Evolutionary conservation across 2,797 vertebrate genomes (phyloP).

Genomic region (Halcyon leucocephala): DNA sequence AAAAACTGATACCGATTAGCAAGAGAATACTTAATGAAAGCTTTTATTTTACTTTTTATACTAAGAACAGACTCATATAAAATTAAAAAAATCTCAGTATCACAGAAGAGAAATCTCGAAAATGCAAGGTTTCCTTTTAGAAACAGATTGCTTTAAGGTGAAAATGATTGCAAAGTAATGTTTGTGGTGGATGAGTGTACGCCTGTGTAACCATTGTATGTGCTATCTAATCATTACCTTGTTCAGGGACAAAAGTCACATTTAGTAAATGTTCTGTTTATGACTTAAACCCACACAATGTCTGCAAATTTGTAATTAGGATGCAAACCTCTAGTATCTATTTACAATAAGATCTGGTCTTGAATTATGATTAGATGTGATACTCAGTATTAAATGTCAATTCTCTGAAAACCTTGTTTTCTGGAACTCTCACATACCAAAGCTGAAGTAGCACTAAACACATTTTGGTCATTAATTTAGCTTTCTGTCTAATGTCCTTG

Average conservation of each 20-base stretch:
- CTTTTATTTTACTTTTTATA: background rate
- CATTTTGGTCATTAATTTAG: slow-evolving; percentile 38
- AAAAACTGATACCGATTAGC: background rate
- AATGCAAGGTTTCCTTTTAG: background rate
- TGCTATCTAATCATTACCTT: slow-evolving; percentile 4
- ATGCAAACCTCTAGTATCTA: slow-evolving; percentile 52
- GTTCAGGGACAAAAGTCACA: slow-evolving; percentile 54
- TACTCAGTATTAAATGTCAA: slow-evolving; percentile 31
- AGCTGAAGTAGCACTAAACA: slow-evolving; percentile 40
- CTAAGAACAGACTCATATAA: background rate
- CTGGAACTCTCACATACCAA: slow-evolving; percentile 24
- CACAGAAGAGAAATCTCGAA: background rate
- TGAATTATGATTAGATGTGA: slow-evolving; percentile 50
- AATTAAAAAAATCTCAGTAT: background rate
- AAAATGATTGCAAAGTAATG: background rate
- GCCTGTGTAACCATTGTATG: background rate
- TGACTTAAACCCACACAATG: slow-evolving; percentile 40
- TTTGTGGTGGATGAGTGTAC: background rate
- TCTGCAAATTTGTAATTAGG: slow-evolving; percentile 65
- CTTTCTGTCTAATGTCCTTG: slow-evolving; percentile 44
- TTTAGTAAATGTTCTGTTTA: slow-evolving; percentile 63
- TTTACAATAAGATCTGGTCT: slow-evolving; percentile 48
- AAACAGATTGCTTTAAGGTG: background rate
- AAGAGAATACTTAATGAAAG: slow-evolving; percentile 10
- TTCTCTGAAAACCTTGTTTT: slow-evolving; percentile 53